Base-by-base conservation (phyloP, 2,113 vertebrate genomes). In the Myotis lucifugus region DNA sequence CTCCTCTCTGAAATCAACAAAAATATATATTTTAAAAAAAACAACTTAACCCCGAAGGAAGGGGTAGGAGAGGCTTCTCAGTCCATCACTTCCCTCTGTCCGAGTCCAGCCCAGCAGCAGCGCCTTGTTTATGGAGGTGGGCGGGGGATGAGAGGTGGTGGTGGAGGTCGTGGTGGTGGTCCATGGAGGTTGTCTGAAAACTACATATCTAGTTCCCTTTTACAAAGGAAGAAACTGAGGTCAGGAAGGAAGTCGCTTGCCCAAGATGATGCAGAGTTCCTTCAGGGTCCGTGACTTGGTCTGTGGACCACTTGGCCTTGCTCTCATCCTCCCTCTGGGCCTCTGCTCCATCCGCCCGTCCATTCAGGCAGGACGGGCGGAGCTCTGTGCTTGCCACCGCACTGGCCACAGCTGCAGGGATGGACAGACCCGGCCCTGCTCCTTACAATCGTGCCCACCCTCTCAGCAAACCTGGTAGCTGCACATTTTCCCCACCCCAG, bases 401-500 rank as follows among this genome's bases (percentile, higher is more conserved):
- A 8, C 48, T 27, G 79, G 74, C 42, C 46, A 17, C n/a, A 13
- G 82, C 21, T 5, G 15, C 46, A 54, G 40, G 50, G 0, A 32
- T 21, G 54, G 74, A 12, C 56, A 29, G 29, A 25, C 93, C 9
- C 0, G 17, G 29, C 34, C 74, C 27, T 87, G 89, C 74, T 85
- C 48, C 87, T 93, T 42, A 14, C 48, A 72, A n/a, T 73, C 25
- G 2, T 52, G 52, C 83, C 83, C 79, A 87, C 56, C 54, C 91
- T 93, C 92, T 86, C 69, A 61, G 72, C 83, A 92, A 95, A 84
- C 64, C 85, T 59, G 40, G 74, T 56, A 96, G 64, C 87, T 84
- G 92, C 88, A 88, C 40, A 74, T 5, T 76, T 90, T 94, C 67
- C 94, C 94, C 87, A 97, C 84, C 96, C 89, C 29, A 3, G 95